Conservation (phyloP, 2,888 invertebrate genomes). For the Drosophila birchii region DNA sequence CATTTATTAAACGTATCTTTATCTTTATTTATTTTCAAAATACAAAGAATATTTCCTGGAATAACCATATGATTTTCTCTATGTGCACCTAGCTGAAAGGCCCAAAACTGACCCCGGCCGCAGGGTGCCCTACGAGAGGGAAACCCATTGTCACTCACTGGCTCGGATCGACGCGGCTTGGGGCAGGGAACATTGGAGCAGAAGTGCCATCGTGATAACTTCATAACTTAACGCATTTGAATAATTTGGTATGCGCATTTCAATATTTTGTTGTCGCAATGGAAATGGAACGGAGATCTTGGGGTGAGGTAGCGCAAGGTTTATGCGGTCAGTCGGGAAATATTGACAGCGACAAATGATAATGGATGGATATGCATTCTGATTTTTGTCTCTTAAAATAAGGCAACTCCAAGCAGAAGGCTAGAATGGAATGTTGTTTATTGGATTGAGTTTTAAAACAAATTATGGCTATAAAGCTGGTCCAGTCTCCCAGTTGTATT, state of each 20-base stretch:
- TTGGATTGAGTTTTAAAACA: neutral
- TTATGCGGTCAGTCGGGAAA: constrained; percentile 43
- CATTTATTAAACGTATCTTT: neutral
- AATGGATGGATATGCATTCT: constrained; percentile 27
- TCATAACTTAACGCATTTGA: constrained; percentile 80
- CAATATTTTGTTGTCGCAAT: constrained; percentile 61
- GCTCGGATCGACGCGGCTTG: constrained; percentile 45
- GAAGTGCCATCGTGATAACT: constrained; percentile 80
- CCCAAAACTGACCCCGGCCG: constrained; percentile 42
- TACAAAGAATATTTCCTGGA: neutral
- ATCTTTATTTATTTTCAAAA: neutral
- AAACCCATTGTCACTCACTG: constrained; percentile 67
- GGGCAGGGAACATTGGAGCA: constrained; percentile 43
- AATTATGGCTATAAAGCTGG: neutral
- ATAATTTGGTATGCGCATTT: constrained; percentile 81
- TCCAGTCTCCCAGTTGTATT: neutral
- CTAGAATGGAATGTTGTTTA: constrained; percentile 1
- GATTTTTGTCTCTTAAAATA: constrained; percentile 32
- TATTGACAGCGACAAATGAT: constrained; percentile 82
- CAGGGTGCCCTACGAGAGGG: constrained; percentile 55
- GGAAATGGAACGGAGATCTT: constrained; percentile 30
- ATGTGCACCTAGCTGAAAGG: neutral
- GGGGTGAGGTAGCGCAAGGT: constrained; percentile 11
- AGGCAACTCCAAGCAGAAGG: neutral
- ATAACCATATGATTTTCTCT: accelerated